Evolutionary conservation across 2,888 invertebrate species (phyloP), one percentile per base, ranked within the genome.

Genomic region (Neoaliturus tenellus): DNA sequence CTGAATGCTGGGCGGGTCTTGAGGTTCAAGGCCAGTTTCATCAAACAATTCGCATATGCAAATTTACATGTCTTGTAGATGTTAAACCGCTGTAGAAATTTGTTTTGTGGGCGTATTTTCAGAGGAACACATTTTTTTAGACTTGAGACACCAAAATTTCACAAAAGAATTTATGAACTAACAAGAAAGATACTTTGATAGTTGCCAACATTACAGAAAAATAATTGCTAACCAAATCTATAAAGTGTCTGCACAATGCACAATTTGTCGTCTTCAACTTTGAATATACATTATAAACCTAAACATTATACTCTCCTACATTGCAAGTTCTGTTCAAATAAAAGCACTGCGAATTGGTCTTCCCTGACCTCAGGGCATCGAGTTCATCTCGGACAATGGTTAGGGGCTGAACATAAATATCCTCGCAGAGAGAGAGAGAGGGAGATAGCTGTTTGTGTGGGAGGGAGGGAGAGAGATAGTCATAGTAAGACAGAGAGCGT

Each of bases 391-490:
- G 14, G 62, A 4, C 28, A 20, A 55, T 25, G 25, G 55, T 55
- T 55, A 44, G 55, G 62, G 62, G 31, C n/a, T 62, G 62, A 48
- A 23, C 23, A 55, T 25, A 55, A 55, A 55, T 25, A 55, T 55
- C 20, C 23, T 20, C 3, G n/a, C n/a, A n/a, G n/a, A n/a, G n/a
- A n/a, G n/a, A n/a, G n/a, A n/a, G 55, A 55, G 55, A 23, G 55
- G 55, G 55, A n/a, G 48, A 12, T 8, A 48, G 35, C 4, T 35
- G 35, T 4, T 35, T 6, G 44, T 44, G 55, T 55, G 62, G 55
- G 71, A 71, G 35, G 39, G 39, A 39, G 71, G 8, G 71, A 71
- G 67, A 67, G 33, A n/a, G 67, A 67, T 44, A 44, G 44, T 44
- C 35, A 10, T 44, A 44, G 44, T 3, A 12, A 44, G 44, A 67